phyloP scores from a whole-genome alignment of 2,113 vertebrate genomes.

The Plotosus lineatus region DNA sequence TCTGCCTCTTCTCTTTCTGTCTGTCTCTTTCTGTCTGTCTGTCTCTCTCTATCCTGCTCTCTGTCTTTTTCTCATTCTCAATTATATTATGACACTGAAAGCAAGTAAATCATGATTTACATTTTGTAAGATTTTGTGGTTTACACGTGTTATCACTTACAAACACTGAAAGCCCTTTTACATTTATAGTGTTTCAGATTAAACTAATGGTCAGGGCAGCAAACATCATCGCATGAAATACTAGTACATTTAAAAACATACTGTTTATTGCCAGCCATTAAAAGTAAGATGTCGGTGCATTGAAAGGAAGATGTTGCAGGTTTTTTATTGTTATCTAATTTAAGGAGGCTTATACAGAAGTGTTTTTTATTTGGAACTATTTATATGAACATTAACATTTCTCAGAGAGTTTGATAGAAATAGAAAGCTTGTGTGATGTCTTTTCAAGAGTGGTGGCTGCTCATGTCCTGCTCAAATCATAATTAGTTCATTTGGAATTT shows the following conservation, averaged over 20 bases:
- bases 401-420: neutral
- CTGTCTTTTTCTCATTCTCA: neutral
- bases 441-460: too few relatives aligned
- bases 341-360: neutral
- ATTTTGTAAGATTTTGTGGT: neutral
- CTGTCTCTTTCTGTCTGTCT: neutral
- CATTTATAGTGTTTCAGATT: neutral
- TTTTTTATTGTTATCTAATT: neutral
- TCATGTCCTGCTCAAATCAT: too few relatives aligned
- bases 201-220: neutral
- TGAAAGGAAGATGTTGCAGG: neutral
- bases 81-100: neutral
- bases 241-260: neutral
- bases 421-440: neutral
- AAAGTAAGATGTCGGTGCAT: neutral
- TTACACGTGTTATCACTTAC: neutral
- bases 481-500: too few relatives aligned
- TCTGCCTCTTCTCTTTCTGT: conserved; percentile 25
- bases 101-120: neutral
- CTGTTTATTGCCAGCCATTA: neutral
- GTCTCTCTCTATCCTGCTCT: conserved; percentile 27
- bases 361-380: neutral
- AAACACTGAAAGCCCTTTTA: neutral
- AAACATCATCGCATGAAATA: neutral
- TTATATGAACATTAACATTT: neutral